Evolutionary conservation across 2,113 vertebrate genomes (phyloP).

Genomic region (Lycocorax pyrrhopterus): DNA sequence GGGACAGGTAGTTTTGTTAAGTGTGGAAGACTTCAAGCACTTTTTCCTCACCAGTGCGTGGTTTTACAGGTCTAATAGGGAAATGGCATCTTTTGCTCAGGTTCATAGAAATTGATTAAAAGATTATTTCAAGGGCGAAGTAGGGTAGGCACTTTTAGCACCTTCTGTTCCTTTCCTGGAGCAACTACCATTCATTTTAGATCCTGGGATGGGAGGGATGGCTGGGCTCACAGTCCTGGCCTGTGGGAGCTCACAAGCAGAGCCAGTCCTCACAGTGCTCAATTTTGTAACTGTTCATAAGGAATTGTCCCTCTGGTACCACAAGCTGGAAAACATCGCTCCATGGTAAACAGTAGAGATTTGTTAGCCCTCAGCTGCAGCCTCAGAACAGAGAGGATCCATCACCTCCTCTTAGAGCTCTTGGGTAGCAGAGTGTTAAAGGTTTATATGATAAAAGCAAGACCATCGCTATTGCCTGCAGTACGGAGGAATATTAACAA

Average conservation of each 20-base stretch:
- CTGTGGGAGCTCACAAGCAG: background rate
- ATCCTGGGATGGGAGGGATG: background rate
- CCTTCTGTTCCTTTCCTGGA: background rate
- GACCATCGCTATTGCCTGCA: background rate
- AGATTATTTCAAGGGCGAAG: background rate
- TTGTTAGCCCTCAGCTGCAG: background rate
- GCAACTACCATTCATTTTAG: background rate
- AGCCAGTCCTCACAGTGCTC: background rate
- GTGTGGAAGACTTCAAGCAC: background rate
- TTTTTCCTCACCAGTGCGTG: background rate
- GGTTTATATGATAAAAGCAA: background rate
- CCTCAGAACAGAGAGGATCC: background rate
- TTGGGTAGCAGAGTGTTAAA: background rate
- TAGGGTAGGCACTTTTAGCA: background rate
- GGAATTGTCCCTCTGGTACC: background rate
- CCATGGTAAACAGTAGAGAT: background rate
- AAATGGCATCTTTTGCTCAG: background rate
- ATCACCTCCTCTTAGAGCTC: background rate
- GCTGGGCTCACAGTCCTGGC: background rate
- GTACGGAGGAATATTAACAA: background rate
- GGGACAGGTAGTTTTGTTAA: background rate
- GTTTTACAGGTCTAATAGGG: background rate
- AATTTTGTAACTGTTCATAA: background rate
- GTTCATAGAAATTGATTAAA: background rate
- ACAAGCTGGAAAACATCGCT: background rate